Evolutionary conservation across 2,113 vertebrate genomes (phyloP).

Genomic region (Pungitius pungitius): DNA sequence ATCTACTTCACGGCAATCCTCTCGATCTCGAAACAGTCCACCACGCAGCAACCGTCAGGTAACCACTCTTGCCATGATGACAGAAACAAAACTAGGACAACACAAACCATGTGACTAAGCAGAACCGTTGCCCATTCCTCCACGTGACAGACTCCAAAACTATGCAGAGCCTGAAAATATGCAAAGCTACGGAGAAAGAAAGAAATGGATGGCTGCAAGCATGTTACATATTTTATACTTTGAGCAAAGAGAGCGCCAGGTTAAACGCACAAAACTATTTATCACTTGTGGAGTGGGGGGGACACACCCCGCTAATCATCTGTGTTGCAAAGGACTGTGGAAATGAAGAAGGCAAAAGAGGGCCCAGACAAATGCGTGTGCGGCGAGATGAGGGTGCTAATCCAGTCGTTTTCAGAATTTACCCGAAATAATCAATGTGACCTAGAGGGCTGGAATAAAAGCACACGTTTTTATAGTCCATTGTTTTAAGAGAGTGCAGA

Average conservation of each 20-base stretch:
- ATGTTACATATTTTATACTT: conserved; percentile 27
- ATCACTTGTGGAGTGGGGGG: conserved; percentile 22
- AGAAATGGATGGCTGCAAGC: conserved; percentile 25
- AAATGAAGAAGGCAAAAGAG: conserved; percentile 27
- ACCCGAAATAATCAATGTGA: conserved; percentile 28
- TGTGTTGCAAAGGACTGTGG: conserved; percentile 1
- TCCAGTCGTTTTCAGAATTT: conserved; percentile 29
- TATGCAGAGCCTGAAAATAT: conserved; percentile 38
- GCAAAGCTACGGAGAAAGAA: conserved; percentile 32
- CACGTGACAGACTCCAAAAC: conserved; percentile 7
- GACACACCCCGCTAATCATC: neutral
- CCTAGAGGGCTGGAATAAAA: conserved; percentile 27
- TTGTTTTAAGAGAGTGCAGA: conserved; percentile 54
- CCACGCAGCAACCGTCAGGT: conserved; percentile 1
- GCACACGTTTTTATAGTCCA: conserved; percentile 40
- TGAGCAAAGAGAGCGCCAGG: conserved; percentile 20
- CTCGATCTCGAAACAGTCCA: conserved; percentile 11
- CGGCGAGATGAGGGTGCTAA: conserved; percentile 8
- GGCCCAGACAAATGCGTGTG: neutral
- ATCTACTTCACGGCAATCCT: conserved; percentile 23
- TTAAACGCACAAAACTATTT: conserved; percentile 28
- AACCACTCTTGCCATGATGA: conserved; percentile 39
- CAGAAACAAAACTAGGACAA: conserved; percentile 44
- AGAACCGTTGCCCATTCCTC: conserved; percentile 45
- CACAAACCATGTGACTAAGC: conserved; percentile 47